phyloP scores from a whole-genome alignment of 2,888 invertebrate genomes.

The Tipula vernalis region DNA sequence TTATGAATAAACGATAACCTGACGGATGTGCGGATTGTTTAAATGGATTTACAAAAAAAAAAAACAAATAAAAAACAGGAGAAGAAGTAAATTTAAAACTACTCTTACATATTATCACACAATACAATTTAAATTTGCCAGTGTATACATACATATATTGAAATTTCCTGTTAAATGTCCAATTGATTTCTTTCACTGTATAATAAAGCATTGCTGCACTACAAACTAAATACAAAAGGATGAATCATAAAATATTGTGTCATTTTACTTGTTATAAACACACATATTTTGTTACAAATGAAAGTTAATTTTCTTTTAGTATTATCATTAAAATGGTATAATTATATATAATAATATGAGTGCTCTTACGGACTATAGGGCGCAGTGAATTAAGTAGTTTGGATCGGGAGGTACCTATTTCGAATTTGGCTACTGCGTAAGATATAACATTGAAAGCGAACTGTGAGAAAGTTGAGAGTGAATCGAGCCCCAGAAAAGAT shows the following conservation, averaged over 20 bases:
- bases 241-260: background rate
- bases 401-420: too few relatives aligned
- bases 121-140: background rate
- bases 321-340: slow-evolving; percentile 13
- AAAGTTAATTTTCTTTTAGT: slow-evolving; percentile 10
- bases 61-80: too few relatives aligned
- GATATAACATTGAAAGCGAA: too few relatives aligned
- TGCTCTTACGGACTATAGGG: background rate
- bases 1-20: background rate
- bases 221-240: background rate
- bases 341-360: slow-evolving; percentile 8
- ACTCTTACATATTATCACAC: too few relatives aligned
- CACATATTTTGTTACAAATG: background rate
- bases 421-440: too few relatives aligned
- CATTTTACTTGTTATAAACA: background rate
- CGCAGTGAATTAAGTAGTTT: too few relatives aligned
- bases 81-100: background rate
- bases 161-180: background rate
- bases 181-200: background rate
- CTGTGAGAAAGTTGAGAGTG: too few relatives aligned
- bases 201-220: background rate
- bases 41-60: background rate
- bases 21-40: background rate
- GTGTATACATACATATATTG: too few relatives aligned
- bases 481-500: too few relatives aligned